Percentiles rank a stretch among this genome's conserved stretches.
Conservation (phyloP, 2,113 vertebrate genomes). For the Martes martes region DNA sequence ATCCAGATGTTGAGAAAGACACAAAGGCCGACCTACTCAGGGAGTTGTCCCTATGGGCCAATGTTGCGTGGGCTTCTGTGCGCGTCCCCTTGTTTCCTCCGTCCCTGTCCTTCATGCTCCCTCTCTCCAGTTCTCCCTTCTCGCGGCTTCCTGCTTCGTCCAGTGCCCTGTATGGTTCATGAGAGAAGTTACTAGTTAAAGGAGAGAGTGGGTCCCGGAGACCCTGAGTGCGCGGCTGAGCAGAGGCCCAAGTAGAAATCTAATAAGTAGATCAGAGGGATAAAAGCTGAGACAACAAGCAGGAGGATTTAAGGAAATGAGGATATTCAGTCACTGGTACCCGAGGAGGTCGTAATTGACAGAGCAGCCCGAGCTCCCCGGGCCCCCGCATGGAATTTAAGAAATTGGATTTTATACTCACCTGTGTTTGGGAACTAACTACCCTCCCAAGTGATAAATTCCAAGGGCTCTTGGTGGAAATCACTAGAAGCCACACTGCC, state of each 20-base stretch:
- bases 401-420: not conserved
- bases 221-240: not conserved
- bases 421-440: not conserved
- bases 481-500: not conserved
- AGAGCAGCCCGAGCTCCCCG: not conserved
- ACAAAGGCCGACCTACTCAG: accelerated
- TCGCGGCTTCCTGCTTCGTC: not conserved
- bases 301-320: slow-evolving; percentile 1
- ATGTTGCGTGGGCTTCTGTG: accelerated
- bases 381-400: not conserved
- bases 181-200: not conserved
- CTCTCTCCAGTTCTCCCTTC: not conserved
- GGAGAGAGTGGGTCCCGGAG: not conserved
- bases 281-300: not conserved
- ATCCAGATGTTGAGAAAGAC: not conserved
- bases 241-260: not conserved
- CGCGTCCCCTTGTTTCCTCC: accelerated
- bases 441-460: not conserved
- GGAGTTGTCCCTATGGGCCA: not conserved
- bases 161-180: accelerated
- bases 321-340: not conserved
- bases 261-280: not conserved
- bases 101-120: not conserved
- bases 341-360: not conserved
- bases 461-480: not conserved